phyloP scores from a whole-genome alignment of 2,113 vertebrate genomes.

The Aramus guarauna region DNA sequence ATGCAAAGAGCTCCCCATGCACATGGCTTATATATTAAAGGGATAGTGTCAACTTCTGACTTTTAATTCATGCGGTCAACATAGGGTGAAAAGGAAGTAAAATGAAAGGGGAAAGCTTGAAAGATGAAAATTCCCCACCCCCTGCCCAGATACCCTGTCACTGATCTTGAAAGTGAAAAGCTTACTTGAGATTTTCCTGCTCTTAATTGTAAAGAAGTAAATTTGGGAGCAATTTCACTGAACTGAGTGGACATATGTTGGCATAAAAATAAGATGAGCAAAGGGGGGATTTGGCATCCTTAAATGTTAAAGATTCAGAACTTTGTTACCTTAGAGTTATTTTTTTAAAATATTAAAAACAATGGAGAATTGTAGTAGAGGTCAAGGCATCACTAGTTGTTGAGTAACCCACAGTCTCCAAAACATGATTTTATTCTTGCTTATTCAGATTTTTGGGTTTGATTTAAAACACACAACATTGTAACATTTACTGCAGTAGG shows the following conservation, averaged over 20 bases:
- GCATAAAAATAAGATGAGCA: background rate
- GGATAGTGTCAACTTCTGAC: background rate
- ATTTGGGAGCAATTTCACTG: background rate
- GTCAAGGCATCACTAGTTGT: background rate
- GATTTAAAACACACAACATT: background rate
- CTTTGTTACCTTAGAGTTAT: background rate
- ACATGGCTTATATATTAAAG: rapidly evolving
- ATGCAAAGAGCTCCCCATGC: background rate
- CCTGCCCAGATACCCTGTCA: background rate
- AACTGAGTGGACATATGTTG: background rate
- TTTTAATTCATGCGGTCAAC: background rate
- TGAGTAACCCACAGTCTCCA: background rate
- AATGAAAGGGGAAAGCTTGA: background rate
- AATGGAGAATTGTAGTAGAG: background rate
- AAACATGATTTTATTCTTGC: background rate
- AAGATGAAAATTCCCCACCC: background rate
- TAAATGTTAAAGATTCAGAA: background rate
- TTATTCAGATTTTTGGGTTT: background rate
- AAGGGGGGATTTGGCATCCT: background rate
- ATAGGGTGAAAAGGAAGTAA: background rate
- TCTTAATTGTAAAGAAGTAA: background rate
- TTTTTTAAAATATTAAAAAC: background rate
- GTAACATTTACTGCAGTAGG: background rate
- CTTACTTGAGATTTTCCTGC: background rate
- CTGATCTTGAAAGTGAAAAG: background rate